These are phyloP conservation scores for Spea bombifrons DNA, from an alignment of 2,113 vertebrate genomes.

Conservation along the genomic window DNA sequence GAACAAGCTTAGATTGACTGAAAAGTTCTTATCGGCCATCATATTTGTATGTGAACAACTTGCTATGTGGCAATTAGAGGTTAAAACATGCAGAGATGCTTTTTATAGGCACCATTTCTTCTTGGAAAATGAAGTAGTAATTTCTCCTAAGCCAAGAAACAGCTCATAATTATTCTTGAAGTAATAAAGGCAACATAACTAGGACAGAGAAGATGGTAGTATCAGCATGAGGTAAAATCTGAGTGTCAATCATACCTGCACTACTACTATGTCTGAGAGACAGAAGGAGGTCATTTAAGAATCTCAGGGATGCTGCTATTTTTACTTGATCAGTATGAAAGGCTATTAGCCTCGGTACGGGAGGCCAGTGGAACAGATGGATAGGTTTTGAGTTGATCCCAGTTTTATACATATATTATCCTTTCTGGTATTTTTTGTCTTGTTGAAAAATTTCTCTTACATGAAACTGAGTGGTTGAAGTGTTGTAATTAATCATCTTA, in stretches of 20 bases:
- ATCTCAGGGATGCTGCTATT: constrained; percentile 32
- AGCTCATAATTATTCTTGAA: neutral
- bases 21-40: too few relatives aligned
- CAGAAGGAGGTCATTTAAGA: constrained; percentile 8
- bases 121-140: neutral
- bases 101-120: too few relatives aligned
- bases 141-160: neutral
- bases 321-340: constrained; percentile 43
- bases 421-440: neutral
- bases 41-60: too few relatives aligned
- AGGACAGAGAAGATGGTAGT: neutral
- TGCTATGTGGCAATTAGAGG: too few relatives aligned
- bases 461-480: constrained; percentile 25
- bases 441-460: constrained; percentile 20
- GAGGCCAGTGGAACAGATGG: constrained; percentile 41
- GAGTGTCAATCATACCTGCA: constrained; percentile 35
- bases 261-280: constrained; percentile 18
- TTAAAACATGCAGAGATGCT: too few relatives aligned
- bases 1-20: too few relatives aligned
- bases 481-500: constrained; percentile 26
- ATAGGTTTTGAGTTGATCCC: constrained; percentile 30
- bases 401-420: constrained; percentile 17
- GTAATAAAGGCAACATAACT: neutral
- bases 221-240: neutral
- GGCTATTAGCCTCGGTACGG: constrained; percentile 37